Percentiles rank a stretch among this genome's conserved stretches.
Conservation (phyloP, 2,113 vertebrate species). For the Erpornis zantholeuca region DNA sequence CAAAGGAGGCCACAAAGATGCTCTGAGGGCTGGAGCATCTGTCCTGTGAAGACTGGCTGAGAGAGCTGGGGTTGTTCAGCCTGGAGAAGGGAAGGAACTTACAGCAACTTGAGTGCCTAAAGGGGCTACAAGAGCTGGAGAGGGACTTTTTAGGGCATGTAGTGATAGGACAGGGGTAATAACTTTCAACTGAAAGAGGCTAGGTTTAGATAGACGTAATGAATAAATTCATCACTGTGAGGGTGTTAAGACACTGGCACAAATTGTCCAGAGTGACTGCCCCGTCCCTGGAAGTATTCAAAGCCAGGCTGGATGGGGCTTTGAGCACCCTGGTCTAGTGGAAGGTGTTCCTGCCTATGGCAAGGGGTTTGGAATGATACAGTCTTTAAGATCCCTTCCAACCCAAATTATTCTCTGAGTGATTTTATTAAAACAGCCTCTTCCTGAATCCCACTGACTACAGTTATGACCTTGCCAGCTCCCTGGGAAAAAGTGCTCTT, state of each 20-base stretch:
- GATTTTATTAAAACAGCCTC: neutral
- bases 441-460: neutral
- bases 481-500: neutral
- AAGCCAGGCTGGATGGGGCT: neutral
- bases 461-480: neutral
- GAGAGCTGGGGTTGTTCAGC: neutral
- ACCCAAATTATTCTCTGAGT: neutral
- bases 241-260: neutral
- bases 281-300: neutral
- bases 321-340: neutral
- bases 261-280: neutral
- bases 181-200: neutral
- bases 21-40: neutral
- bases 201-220: neutral
- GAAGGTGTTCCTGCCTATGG: neutral
- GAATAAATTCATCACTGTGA: neutral
- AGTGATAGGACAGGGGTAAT: neutral
- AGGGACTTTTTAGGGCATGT: neutral
- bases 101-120: neutral
- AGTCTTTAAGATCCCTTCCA: neutral
- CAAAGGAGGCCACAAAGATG: neutral
- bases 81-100: neutral
- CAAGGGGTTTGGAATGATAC: accelerated
- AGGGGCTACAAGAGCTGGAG: neutral
- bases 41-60: neutral